Percentiles rank a stretch among this genome's conserved stretches.
Conservation (phyloP, 2,797 vertebrate species). For the Pelobates cultripes region DNA sequence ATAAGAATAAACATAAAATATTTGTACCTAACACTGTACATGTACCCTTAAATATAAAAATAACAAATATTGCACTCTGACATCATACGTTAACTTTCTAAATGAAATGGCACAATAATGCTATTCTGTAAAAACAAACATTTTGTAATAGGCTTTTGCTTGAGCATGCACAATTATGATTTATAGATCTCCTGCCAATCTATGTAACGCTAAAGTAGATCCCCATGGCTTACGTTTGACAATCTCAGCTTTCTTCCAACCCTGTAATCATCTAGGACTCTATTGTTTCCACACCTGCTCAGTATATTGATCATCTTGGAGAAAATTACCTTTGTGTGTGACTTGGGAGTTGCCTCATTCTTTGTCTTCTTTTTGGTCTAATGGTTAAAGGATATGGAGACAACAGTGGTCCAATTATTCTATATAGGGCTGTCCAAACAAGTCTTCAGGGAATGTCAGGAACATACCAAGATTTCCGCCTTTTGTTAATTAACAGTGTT, state of each 20-base stretch:
- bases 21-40: no score
- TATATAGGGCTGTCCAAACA: neutral
- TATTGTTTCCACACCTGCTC: constrained; percentile 40
- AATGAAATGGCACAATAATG: neutral
- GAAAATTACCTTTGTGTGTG: constrained; percentile 36
- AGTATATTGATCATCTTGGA: constrained; percentile 25
- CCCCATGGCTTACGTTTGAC: constrained; percentile 19
- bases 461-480: no score
- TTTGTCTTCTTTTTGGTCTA: constrained; percentile 2
- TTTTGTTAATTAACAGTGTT: neutral
- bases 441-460: neutral
- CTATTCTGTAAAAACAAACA: neutral
- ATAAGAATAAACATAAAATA: no score
- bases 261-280: constrained; percentile 27
- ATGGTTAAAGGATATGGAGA: constrained; percentile 17
- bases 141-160: neutral
- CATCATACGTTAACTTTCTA: no score
- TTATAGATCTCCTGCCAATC: constrained; percentile 29
- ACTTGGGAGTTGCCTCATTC: constrained; percentile 16
- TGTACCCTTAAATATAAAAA: no score
- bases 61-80: no score
- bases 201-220: constrained; percentile 23
- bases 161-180: neutral
- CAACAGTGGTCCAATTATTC: constrained; percentile 11
- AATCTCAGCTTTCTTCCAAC: constrained; percentile 25